These are phyloP conservation scores for Dendrolimus pini DNA, from an alignment of 2,888 invertebrate species.

Conservation along the genomic window DNA sequence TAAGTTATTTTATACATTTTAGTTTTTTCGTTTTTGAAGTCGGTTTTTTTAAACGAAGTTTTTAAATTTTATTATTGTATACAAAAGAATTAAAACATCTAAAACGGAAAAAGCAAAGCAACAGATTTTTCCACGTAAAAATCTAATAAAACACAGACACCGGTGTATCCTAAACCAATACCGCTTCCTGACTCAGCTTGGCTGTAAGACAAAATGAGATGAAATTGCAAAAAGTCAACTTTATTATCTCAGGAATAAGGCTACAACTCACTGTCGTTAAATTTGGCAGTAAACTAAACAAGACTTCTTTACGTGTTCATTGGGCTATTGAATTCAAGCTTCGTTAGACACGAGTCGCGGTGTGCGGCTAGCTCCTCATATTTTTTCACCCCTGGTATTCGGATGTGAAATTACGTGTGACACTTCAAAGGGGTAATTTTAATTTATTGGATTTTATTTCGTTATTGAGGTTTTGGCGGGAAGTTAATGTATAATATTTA, in stretches of 20 bases:
- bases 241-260: constrained; percentile 19
- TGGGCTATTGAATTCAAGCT: constrained; percentile 40
- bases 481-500: no score
- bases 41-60: no score
- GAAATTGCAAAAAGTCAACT: constrained; percentile 16
- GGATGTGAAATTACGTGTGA: constrained; percentile 11
- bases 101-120: constrained; percentile 1
- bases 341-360: constrained; percentile 34
- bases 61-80: no score
- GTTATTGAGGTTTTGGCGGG: no score
- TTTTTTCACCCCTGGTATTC: constrained; percentile 17
- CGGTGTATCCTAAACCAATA: constrained; percentile 39
- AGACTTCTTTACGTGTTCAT: constrained; percentile 31
- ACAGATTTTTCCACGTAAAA: constrained; percentile 25
- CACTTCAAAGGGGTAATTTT: constrained; percentile 1
- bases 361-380: constrained; percentile 24
- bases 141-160: constrained; percentile 28
- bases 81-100: no score
- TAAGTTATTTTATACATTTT: no score
- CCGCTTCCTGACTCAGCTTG: constrained; percentile 19
- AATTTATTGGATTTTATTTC: no score
- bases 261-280: constrained; percentile 8
- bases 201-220: constrained; percentile 5
- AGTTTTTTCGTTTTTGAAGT: no score
- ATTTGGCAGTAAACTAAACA: constrained; percentile 26